Evolutionary conservation across 2,888 invertebrate genomes (phyloP).

Genomic region (Eupithecia pulchellata): DNA sequence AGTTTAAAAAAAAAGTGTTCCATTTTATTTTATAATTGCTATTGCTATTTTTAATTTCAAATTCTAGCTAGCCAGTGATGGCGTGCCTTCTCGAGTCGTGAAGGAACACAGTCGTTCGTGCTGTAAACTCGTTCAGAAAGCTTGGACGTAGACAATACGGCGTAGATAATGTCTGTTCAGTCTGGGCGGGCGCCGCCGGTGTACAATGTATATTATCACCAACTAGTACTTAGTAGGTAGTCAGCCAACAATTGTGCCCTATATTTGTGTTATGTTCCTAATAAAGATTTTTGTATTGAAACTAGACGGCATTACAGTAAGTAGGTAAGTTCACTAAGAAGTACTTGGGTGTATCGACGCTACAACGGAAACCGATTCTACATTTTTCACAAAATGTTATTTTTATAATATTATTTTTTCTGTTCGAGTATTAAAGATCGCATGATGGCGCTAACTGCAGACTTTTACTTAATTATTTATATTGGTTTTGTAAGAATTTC

Average conservation of each 20-base stretch:
- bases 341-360: too few species aligned
- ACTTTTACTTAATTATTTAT: too few species aligned
- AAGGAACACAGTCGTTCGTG: neutral
- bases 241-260: too few species aligned
- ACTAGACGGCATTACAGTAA: neutral
- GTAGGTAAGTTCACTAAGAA: too few species aligned
- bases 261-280: too few species aligned
- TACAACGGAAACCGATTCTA: too few species aligned
- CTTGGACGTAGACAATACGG: slow-evolving; percentile 5
- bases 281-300: too few species aligned
- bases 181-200: slow-evolving; percentile 23
- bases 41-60: neutral
- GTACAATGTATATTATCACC: slow-evolving; percentile 28
- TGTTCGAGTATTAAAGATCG: too few species aligned
- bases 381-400: too few species aligned
- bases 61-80: neutral
- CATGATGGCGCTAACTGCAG: too few species aligned
- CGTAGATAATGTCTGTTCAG: slow-evolving; percentile 25
- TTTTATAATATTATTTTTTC: too few species aligned
- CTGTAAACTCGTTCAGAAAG: slow-evolving; percentile 8
- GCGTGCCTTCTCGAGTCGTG: neutral
- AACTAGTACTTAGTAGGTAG: slow-evolving; percentile 17
- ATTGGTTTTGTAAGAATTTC: too few species aligned
- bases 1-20: neutral
- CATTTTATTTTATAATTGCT: neutral